Percentiles rank a stretch among this genome's conserved stretches.
These are phyloP conservation scores for Callimorpha dominula DNA, from an alignment of 2,888 invertebrate species.

Conservation along the genomic window DNA sequence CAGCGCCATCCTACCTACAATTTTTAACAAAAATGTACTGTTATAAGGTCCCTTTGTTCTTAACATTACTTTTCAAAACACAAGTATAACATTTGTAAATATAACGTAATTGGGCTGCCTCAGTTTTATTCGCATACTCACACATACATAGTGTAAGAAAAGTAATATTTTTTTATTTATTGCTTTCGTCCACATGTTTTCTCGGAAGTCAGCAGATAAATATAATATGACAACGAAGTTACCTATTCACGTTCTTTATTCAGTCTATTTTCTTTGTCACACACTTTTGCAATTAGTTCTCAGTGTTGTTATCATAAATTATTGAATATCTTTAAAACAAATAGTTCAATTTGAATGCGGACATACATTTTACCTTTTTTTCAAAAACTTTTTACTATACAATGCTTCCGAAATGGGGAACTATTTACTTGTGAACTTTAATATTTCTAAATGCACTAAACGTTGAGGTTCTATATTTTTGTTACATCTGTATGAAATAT, in stretches of 20 bases:
- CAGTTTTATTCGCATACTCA: background rate
- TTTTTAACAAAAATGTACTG: background rate
- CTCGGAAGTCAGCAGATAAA: background rate
- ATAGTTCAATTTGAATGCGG: too few relatives aligned
- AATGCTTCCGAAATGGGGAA: too few relatives aligned
- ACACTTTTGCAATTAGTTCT: background rate
- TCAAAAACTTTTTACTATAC: too few relatives aligned
- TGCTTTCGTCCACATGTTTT: background rate
- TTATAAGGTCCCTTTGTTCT: background rate
- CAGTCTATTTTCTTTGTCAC: background rate
- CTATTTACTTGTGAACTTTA: too few relatives aligned
- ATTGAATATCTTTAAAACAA: too few relatives aligned
- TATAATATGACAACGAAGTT: background rate
- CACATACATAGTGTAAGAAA: background rate
- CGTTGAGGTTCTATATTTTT: too few relatives aligned
- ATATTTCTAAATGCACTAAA: too few relatives aligned
- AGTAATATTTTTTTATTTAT: background rate
- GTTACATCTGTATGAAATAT: too few relatives aligned
- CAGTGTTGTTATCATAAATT: background rate
- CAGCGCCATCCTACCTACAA: too few relatives aligned
- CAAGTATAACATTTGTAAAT: background rate
- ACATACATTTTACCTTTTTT: too few relatives aligned
- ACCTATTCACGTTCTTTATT: background rate
- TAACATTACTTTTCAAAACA: background rate
- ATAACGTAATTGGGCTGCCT: background rate